These are phyloP conservation scores for Phoxinus phoxinus DNA, from an alignment of 2,113 vertebrate species.

Conservation along the genomic window DNA sequence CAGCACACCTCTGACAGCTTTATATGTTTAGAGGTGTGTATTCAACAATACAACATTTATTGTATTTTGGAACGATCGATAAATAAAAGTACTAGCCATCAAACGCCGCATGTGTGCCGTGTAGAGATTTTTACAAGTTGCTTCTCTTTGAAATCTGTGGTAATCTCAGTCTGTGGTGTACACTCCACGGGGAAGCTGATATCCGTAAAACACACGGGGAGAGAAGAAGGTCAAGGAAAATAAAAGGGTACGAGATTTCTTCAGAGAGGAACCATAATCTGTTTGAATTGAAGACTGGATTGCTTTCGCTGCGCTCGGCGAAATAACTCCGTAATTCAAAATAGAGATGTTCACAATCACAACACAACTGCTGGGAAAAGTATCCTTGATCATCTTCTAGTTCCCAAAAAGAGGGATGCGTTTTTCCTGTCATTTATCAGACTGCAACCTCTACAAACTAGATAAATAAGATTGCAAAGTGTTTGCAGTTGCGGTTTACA, in stretches of 20 bases:
- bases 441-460: not conserved
- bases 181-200: not conserved
- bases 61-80: conserved; percentile 20
- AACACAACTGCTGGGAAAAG: not conserved
- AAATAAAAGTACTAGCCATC: conserved; percentile 36
- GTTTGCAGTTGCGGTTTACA: not conserved
- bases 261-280: conserved; percentile 22
- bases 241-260: conserved; percentile 35
- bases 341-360: conserved; percentile 5
- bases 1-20: conserved; percentile 47
- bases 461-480: not conserved
- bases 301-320: not conserved
- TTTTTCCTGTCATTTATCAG: not conserved
- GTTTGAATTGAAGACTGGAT: conserved; percentile 32
- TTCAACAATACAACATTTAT: conserved; percentile 18
- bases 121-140: conserved; percentile 12
- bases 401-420: not conserved
- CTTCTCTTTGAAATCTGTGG: conserved; percentile 30
- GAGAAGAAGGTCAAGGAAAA: conserved; percentile 33
- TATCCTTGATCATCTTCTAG: not conserved
- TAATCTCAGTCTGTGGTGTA: conserved; percentile 19
- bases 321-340: conserved; percentile 31
- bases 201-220: not conserved
- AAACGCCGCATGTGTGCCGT: conserved; percentile 4
- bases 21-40: not conserved